phyloP scores from a whole-genome alignment of 2,888 invertebrate genomes.

The Drosophila phalerata region DNA sequence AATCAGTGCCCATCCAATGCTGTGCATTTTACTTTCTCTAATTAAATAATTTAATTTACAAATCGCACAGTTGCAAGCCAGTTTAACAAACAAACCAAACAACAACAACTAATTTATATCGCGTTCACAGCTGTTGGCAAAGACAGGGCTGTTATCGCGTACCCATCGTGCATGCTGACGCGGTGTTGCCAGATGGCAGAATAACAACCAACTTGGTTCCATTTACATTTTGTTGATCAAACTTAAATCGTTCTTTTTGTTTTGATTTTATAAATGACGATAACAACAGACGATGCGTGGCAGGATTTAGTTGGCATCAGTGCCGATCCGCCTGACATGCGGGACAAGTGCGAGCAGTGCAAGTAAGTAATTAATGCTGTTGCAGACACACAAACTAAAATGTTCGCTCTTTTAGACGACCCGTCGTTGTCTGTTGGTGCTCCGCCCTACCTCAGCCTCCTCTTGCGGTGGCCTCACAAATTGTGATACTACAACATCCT shows the following conservation, averaged over 20 bases:
- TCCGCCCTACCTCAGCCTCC: slow-evolving; percentile 91
- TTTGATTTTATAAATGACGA: slow-evolving; percentile 47
- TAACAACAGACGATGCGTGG: slow-evolving; percentile 86
- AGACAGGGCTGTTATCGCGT: slow-evolving; percentile 45
- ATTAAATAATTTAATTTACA: slow-evolving; percentile 43
- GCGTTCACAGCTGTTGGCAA: slow-evolving; percentile 50
- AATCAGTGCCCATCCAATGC: slow-evolving; percentile 89
- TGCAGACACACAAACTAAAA: slow-evolving; percentile 2
- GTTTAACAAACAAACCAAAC: slow-evolving; percentile 57
- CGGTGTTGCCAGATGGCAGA: slow-evolving; percentile 55
- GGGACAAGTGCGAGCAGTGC: slow-evolving; percentile 90
- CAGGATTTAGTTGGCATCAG: slow-evolving; percentile 90
- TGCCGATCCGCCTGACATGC: slow-evolving; percentile 90
- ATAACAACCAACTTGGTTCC: slow-evolving; percentile 10
- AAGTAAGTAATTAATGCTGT: slow-evolving; percentile 86
- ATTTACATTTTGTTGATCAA: slow-evolving; percentile 19
- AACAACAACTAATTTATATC: slow-evolving; percentile 44
- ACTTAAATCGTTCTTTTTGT: slow-evolving; percentile 34
- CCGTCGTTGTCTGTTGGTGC: slow-evolving; percentile 96
- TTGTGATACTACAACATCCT: slow-evolving; percentile 96
- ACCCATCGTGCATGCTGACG: slow-evolving; percentile 34
- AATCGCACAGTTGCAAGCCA: slow-evolving; percentile 56
- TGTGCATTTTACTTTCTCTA: slow-evolving; percentile 87
- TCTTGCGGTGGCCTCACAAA: slow-evolving; percentile 89
- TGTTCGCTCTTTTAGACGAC: slow-evolving; percentile 88